A percentile compares a stretch with the other conserved stretches of the same genome.
phyloP scores from a whole-genome alignment of 2,797 vertebrate species.

The Dipus sagitta region DNA sequence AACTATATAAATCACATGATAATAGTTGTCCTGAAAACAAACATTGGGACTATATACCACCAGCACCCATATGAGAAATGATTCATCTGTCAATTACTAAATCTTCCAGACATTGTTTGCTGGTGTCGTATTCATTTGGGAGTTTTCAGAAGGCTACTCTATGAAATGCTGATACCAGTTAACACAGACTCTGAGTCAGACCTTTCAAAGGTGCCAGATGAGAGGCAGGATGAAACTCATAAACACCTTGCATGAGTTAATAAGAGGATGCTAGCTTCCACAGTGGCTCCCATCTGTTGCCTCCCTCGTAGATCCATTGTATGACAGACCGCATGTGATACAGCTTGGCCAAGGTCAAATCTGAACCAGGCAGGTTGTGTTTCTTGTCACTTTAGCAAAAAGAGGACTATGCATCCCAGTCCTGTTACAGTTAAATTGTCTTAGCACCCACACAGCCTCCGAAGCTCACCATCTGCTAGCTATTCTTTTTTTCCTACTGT shows the following conservation, averaged over 20 bases:
- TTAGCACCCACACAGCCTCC: background rate
- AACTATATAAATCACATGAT: background rate
- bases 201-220: conserved; percentile 1
- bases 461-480: background rate
- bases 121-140: conserved; percentile 71
- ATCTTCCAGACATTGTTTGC: conserved; percentile 59
- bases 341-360: background rate
- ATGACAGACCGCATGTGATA: background rate
- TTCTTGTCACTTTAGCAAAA: conserved; percentile 14
- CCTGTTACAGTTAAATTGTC: background rate
- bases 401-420: background rate
- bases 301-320: background rate
- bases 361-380: conserved; percentile 13
- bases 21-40: conserved; percentile 62
- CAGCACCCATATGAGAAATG: conserved; percentile 46
- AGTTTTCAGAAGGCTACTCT: conserved; percentile 62
- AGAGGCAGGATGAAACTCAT: conserved; percentile 57
- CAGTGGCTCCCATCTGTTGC: conserved; percentile 52
- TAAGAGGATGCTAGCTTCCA: conserved; percentile 56
- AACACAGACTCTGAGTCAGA: conserved; percentile 36
- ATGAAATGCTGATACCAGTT: conserved; percentile 69
- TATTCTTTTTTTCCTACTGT: background rate
- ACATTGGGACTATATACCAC: conserved; percentile 7
- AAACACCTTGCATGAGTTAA: conserved; percentile 63
- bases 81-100: conserved; percentile 76